Evolutionary conservation across 2,888 invertebrate genomes (phyloP).

Genomic region (Lasioglossum villosulum): DNA sequence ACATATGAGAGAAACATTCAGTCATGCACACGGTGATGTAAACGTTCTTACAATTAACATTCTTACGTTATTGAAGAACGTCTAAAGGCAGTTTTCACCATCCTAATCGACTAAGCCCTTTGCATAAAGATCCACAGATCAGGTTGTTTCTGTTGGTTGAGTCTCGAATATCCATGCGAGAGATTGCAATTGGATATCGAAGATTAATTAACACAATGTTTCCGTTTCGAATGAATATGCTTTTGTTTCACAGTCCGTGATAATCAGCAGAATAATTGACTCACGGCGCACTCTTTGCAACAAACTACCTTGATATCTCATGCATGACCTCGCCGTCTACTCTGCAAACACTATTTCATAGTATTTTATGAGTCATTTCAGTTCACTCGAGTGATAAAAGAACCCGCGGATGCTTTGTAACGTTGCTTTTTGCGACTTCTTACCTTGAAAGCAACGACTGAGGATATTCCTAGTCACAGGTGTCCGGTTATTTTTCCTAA

Average conservation of each 20-base stretch:
- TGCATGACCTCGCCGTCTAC: conserved; percentile 33
- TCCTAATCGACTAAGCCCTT: background rate
- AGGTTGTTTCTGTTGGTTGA: background rate
- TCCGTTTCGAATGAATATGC: background rate
- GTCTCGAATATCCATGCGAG: background rate
- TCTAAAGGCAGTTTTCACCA: too few species aligned
- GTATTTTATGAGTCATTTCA: conserved; percentile 33
- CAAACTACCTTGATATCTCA: conserved; percentile 29
- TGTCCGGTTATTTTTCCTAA: background rate
- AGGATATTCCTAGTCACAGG: background rate
- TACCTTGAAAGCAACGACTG: background rate
- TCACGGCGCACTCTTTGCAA: conserved; percentile 28
- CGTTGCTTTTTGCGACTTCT: background rate
- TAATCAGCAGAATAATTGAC: conserved; percentile 18
- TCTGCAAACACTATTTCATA: conserved; percentile 18
- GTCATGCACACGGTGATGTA: too few species aligned
- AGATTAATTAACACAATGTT: background rate
- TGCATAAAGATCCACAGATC: background rate
- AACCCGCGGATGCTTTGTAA: conserved; percentile 8
- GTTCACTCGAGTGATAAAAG: conserved; percentile 8
- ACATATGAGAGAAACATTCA: too few species aligned
- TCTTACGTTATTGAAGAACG: too few species aligned
- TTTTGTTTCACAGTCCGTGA: background rate
- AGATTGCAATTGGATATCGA: background rate
- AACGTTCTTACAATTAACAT: too few species aligned